phyloP scores from a whole-genome alignment of 2,113 vertebrate genomes.

The Aegypius monachus region DNA sequence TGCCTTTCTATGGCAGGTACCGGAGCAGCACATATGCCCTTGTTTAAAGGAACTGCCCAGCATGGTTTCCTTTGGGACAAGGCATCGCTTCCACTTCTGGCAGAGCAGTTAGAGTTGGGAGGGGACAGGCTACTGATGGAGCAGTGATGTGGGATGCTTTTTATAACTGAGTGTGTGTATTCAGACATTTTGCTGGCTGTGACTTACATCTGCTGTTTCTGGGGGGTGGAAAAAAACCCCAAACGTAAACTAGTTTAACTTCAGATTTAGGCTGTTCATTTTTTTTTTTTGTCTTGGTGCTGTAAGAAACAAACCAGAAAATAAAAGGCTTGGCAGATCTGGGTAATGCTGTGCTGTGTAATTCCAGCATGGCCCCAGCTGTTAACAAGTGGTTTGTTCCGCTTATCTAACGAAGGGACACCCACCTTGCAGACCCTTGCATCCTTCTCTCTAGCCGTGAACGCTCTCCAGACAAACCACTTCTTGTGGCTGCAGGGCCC shows the following conservation, averaged over 20 bases:
- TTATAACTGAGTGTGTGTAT: neutral
- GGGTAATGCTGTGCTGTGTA: neutral
- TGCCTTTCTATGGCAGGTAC: neutral
- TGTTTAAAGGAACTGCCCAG: neutral
- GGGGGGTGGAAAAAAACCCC: accelerated
- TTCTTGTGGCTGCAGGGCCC: too few relatives aligned
- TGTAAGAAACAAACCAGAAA: neutral
- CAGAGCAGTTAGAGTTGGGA: neutral
- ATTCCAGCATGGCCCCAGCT: neutral
- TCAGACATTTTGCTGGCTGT: neutral
- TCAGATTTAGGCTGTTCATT: neutral
- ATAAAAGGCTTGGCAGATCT: neutral
- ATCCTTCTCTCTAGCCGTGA: neutral
- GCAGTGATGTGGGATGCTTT: neutral
- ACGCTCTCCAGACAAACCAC: neutral
- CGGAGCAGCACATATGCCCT: too few relatives aligned
- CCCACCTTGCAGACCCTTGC: neutral
- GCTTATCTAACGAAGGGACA: neutral
- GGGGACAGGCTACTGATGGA: neutral
- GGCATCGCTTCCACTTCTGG: too few relatives aligned
- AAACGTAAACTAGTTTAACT: neutral
- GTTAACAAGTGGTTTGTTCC: neutral
- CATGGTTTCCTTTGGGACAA: neutral
- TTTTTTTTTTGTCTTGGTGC: neutral
- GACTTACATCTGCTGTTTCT: neutral